phyloP scores from a whole-genome alignment of 2,113 vertebrate species.

The Pungitius pungitius region DNA sequence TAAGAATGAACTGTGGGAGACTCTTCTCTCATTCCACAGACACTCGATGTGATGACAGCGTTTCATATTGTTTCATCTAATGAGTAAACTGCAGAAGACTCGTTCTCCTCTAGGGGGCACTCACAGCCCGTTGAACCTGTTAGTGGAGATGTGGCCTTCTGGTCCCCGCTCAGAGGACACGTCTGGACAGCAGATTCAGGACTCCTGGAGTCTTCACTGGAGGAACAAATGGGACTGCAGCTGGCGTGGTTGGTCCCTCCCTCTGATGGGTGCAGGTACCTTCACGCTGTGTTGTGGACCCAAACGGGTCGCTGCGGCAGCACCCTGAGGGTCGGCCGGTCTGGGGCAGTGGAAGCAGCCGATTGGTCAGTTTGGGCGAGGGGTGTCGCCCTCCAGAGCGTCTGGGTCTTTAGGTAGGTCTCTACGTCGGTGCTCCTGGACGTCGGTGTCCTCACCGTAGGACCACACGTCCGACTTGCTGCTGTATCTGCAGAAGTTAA shows the following conservation, averaged over 20 bases:
- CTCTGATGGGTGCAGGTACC: not conserved
- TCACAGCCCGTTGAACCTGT: too few species aligned
- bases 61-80: too few species aligned
- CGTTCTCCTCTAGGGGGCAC: too few species aligned
- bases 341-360: conserved; percentile 2
- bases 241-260: not conserved
- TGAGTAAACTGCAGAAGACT: too few species aligned
- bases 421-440: too few species aligned
- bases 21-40: too few species aligned
- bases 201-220: too few species aligned
- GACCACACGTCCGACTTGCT: conserved; percentile 98
- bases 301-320: not conserved
- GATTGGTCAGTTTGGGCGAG: conserved; percentile 6
- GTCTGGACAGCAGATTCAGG: too few species aligned
- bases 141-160: too few species aligned
- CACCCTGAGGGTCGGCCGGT: not conserved
- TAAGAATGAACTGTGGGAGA: too few species aligned
- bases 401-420: conserved; percentile 2
- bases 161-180: too few species aligned
- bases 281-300: not conserved
- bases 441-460: conserved; percentile 81
- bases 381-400: conserved; percentile 63
- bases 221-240: not conserved
- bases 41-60: too few species aligned
- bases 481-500: conserved; percentile 93